Conservation (phyloP, 2,888 invertebrate genomes). For the Synergus laeviventris region DNA sequence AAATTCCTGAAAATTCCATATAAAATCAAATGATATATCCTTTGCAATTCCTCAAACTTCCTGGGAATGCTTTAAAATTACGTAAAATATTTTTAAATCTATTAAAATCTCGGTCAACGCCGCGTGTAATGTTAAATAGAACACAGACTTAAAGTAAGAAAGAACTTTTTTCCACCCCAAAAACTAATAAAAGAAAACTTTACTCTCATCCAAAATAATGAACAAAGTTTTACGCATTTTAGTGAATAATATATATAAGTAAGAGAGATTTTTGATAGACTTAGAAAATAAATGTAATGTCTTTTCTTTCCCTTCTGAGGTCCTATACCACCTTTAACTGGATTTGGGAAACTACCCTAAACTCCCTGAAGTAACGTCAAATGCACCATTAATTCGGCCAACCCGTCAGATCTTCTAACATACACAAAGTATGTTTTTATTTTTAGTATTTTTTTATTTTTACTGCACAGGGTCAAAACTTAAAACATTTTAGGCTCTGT, state of each 20-base stretch:
- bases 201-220: neutral
- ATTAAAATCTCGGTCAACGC: too few relatives aligned
- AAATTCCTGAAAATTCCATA: too few relatives aligned
- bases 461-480: too few relatives aligned
- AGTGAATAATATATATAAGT: neutral
- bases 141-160: neutral
- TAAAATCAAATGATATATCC: too few relatives aligned
- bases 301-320: neutral
- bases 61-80: too few relatives aligned
- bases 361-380: neutral
- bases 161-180: neutral
- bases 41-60: too few relatives aligned
- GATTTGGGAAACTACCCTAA: constrained; percentile 8
- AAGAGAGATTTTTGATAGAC: neutral
- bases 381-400: neutral
- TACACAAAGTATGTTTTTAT: constrained; percentile 1
- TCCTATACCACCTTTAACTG: neutral
- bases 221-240: neutral
- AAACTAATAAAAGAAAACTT: neutral
- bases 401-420: neutral
- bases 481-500: too few relatives aligned
- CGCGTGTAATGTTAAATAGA: neutral
- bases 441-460: too few relatives aligned
- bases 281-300: neutral
- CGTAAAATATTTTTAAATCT: too few relatives aligned